Base-by-base conservation (phyloP, 2,797 vertebrate species). In the Eutrigla gurnardus region DNA sequence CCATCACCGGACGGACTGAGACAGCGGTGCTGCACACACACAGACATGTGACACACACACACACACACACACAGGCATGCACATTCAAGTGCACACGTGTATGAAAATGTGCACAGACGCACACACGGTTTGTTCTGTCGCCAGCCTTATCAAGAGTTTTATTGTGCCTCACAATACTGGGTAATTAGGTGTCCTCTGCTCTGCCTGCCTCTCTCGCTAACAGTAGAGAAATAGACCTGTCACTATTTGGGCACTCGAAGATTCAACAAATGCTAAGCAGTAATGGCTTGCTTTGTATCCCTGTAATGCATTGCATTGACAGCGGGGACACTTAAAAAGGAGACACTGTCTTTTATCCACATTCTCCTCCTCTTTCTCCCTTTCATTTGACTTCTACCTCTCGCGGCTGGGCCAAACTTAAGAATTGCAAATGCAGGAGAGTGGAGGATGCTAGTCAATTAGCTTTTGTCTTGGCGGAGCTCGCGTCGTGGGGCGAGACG, bases 161-260 rank as follows among this genome's bases (percentile, higher is more conserved):
- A 92, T 95, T 95, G 92, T 94, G 88, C 89, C 77, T 91, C 93
- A 93, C 93, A 93, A 93, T 95, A 75, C 92, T 80, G 90, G 89
- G 90, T 95, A 95, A 95, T 95, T 95, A 95, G 93, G 90, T 95
- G 93, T 93, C 93, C 91, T 92, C 89, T 88, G 90, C 92, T 89
- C 88, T 85, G 83, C 80, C 84, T 89, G 89, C 86, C 85, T 92
- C 89, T 87, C 87, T 85, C 86, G 81, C 92, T 90, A 90, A 91
- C 84, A 83, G 71, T 89, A 91, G 91, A 95, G 93, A 94, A 94
- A 96, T 95, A 94, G 93, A 95, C 93, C 93, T 95, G 94, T 95
- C 94, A 94, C 90, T 94, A 92, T 94, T 94, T 93, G 92, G 93
- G 87, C 93, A 93, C 88, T 85, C 70, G 82, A 86, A 94, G 92